Evolutionary conservation across 2,113 vertebrate genomes (phyloP).

Genomic region (Phyllopteryx taeniolatus): DNA sequence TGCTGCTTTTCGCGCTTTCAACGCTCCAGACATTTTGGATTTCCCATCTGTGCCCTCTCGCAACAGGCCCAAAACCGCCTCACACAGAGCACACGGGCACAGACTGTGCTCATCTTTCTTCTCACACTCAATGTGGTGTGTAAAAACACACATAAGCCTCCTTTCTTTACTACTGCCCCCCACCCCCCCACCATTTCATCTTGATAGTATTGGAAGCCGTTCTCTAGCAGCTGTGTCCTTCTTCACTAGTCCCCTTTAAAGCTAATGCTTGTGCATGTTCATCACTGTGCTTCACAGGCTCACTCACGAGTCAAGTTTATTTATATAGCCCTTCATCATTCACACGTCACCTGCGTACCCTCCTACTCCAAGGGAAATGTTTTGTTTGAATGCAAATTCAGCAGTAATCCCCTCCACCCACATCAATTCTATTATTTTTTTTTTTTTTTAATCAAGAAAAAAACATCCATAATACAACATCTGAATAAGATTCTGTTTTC

Average conservation of each 20-base stretch:
- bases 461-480: too few relatives aligned
- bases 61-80: not conserved
- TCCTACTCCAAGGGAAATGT: not conserved
- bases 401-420: not conserved
- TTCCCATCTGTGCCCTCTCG: slow-evolving; percentile 74
- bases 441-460: too few relatives aligned
- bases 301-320: not conserved
- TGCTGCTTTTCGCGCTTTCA: slow-evolving; percentile 58
- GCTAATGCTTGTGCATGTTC: slow-evolving; percentile 6
- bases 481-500: too few relatives aligned
- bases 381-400: not conserved
- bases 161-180: slow-evolving; percentile 50
- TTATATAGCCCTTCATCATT: not conserved
- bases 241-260: slow-evolving; percentile 42
- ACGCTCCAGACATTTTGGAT: slow-evolving; percentile 61
- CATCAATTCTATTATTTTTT: too few relatives aligned
- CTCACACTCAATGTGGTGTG: slow-evolving; percentile 75
- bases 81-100: slow-evolving; percentile 51
- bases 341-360: not conserved
- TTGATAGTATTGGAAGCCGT: slow-evolving; percentile 59
- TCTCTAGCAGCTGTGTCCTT: slow-evolving; percentile 67
- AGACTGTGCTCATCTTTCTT: slow-evolving; percentile 50
- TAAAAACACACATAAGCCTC: slow-evolving; percentile 55
- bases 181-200: slow-evolving; percentile 48
- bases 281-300: slow-evolving; percentile 4